Evolutionary conservation across 1,140 invertebrate species (phyloP).

Genomic region (Heterodera carotae): DNA sequence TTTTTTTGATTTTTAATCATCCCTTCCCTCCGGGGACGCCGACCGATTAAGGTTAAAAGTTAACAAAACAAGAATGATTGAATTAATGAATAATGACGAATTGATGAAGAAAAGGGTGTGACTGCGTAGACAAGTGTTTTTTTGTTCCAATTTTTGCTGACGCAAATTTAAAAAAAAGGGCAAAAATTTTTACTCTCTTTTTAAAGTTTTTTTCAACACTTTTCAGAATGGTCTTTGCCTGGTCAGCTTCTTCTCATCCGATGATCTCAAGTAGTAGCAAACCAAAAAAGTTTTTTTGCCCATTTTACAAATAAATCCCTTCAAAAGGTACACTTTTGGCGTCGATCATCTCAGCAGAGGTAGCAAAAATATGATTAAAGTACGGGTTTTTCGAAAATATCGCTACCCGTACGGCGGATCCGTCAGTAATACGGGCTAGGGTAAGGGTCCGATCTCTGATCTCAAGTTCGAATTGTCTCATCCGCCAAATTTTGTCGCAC

Average conservation of each 20-base stretch:
- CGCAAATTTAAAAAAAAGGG: neutral
- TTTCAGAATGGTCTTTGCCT: constrained; percentile 5
- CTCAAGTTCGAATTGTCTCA: neutral
- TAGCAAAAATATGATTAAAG: neutral
- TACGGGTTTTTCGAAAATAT: neutral
- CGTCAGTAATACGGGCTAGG: no score
- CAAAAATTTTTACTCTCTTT: neutral
- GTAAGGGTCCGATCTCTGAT: no score
- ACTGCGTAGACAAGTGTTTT: neutral
- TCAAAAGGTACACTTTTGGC: constrained; percentile 18
- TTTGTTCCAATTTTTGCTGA: neutral
- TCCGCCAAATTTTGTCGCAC: constrained; percentile 1
- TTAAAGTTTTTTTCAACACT: constrained; percentile 33
- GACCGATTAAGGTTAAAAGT: no score
- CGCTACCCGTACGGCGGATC: no score
- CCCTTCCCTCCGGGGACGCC: no score
- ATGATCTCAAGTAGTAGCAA: constrained; percentile 59
- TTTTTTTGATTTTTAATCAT: no score
- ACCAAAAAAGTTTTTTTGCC: constrained; percentile 38
- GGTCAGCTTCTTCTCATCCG: constrained; percentile 60
- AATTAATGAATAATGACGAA: no score
- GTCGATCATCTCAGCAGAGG: constrained; percentile 30
- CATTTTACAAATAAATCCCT: constrained; percentile 8
- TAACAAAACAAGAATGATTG: no score
- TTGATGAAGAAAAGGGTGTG: neutral